Evolutionary conservation across 2,888 invertebrate species (phyloP).

Genomic region (Gastrophysa polygoni): DNA sequence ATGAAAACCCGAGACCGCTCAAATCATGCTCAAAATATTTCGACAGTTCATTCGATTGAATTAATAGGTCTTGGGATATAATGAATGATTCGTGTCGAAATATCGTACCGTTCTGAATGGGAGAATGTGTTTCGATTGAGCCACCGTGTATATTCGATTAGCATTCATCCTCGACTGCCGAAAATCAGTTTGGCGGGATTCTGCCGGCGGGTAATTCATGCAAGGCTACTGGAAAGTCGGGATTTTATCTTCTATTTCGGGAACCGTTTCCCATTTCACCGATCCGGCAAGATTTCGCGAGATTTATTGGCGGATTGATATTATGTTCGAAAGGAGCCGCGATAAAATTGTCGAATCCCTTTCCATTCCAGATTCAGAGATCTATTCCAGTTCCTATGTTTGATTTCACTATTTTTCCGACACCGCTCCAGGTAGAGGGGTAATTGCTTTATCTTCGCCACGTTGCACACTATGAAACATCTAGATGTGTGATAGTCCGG

Average conservation of each 20-base stretch:
- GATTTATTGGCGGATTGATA: slow-evolving; percentile 34
- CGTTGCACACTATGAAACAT: slow-evolving; percentile 25
- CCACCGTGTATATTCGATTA: too few relatives aligned
- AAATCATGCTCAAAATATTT: too few relatives aligned
- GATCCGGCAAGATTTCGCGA: slow-evolving; percentile 18
- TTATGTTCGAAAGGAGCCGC: slow-evolving; percentile 28
- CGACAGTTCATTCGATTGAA: too few relatives aligned
- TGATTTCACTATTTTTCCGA: slow-evolving; percentile 36
- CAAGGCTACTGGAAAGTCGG: background rate
- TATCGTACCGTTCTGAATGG: too few relatives aligned
- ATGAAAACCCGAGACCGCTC: too few relatives aligned
- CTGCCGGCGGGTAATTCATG: too few relatives aligned
- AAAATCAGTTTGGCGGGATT: too few relatives aligned
- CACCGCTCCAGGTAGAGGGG: slow-evolving; percentile 38
- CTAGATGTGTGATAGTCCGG: background rate
- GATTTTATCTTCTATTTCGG: background rate
- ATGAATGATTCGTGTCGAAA: too few relatives aligned
- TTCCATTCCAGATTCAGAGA: slow-evolving; percentile 31
- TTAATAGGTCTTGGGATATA: too few relatives aligned
- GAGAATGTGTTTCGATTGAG: too few relatives aligned
- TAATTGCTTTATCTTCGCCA: slow-evolving; percentile 44
- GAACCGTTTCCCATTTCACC: slow-evolving; percentile 5
- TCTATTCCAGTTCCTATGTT: slow-evolving; percentile 35
- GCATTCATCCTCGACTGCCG: too few relatives aligned
- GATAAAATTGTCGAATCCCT: slow-evolving; percentile 37